Conservation (phyloP, 2,888 invertebrate genomes). For the Ennomos erosarius region DNA sequence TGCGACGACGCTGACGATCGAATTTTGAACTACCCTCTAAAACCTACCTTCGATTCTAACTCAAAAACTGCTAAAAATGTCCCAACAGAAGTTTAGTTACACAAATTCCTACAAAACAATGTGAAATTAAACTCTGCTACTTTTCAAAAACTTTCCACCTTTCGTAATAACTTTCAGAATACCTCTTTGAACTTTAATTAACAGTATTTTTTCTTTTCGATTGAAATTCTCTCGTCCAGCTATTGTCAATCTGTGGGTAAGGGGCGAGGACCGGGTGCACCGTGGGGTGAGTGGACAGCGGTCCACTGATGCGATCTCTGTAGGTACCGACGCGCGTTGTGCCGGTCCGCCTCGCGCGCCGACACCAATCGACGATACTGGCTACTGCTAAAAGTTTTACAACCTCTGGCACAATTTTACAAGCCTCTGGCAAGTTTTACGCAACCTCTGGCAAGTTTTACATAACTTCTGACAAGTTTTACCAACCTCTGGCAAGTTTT, state of each 20-base stretch:
- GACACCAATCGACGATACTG: slow-evolving; percentile 11
- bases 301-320: slow-evolving; percentile 81
- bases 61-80: background rate
- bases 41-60: background rate
- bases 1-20: slow-evolving; percentile 10
- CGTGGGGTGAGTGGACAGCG: slow-evolving; percentile 67
- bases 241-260: slow-evolving; percentile 32
- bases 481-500: no score
- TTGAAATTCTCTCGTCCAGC: slow-evolving; percentile 23
- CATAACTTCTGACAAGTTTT: no score
- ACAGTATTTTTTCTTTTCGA: slow-evolving; percentile 7
- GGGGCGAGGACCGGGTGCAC: slow-evolving; percentile 55
- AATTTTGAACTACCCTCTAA: slow-evolving; percentile 16
- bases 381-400: slow-evolving; percentile 3
- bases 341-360: slow-evolving; percentile 36
- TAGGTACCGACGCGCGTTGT: slow-evolving; percentile 45
- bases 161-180: no score
- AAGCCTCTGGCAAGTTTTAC: background rate
- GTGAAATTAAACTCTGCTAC: no score
- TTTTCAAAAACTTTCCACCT: no score
- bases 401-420: background rate
- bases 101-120: no score
- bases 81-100: no score
- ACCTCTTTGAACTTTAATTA: background rate
- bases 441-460: no score